phyloP scores from a whole-genome alignment of 2,888 invertebrate genomes.

The Ecdyonurus torrentis region DNA sequence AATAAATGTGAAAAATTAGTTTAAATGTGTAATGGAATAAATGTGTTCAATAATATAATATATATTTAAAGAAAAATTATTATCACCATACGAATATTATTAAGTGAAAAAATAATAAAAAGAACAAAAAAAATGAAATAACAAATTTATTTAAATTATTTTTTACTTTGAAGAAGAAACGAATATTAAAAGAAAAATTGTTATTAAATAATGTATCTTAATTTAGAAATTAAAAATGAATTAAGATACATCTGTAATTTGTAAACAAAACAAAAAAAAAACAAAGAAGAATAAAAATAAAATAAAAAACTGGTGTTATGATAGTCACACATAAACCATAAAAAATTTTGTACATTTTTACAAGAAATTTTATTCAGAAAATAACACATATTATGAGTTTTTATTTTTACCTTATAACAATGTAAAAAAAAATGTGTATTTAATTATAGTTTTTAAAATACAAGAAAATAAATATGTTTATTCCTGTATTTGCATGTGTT shows the following conservation, averaged over 20 bases:
- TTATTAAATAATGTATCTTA: neutral
- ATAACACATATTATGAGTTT: neutral
- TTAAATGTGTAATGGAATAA: neutral
- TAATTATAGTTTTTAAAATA: no score
- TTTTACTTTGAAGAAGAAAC: neutral
- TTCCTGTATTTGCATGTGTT: neutral
- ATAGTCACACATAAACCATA: neutral
- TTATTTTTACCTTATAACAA: neutral
- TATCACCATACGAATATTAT: neutral
- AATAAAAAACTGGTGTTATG: neutral
- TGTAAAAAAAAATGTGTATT: neutral
- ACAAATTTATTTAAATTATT: no score
- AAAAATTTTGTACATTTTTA: conserved; percentile 7
- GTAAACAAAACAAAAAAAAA: no score
- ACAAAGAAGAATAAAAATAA: neutral
- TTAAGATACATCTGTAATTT: neutral
- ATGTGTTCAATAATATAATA: neutral
- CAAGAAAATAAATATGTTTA: no score
- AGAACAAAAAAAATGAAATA: no score
- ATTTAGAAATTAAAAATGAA: neutral
- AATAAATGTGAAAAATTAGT: neutral
- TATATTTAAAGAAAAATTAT: neutral
- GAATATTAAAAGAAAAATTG: no score
- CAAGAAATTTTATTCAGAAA: neutral
- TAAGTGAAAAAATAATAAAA: no score